phyloP scores from a whole-genome alignment of 2,888 invertebrate genomes.

The Cosmia trapezina region DNA sequence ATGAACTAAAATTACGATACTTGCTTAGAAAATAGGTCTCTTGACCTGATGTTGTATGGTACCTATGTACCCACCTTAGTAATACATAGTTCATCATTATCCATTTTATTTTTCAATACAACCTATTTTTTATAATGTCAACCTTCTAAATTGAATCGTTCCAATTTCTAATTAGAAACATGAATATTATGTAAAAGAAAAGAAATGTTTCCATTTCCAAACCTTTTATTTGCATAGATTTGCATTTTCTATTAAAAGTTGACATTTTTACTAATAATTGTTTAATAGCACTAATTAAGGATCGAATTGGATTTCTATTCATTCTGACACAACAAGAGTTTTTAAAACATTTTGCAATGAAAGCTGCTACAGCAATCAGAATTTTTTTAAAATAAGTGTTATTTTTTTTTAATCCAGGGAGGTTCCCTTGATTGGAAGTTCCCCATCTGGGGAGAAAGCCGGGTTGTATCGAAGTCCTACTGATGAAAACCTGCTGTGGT shows the following conservation, averaged over 20 bases:
- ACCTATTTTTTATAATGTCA: not conserved
- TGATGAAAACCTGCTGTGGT: too few species aligned
- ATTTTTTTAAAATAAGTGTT: not conserved
- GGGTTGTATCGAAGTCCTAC: too few species aligned
- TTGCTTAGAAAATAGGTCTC: not conserved
- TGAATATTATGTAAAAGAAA: not conserved
- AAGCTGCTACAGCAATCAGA: not conserved
- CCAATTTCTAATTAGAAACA: conserved; percentile 12
- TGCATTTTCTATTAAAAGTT: conserved; percentile 8
- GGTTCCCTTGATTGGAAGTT: too few species aligned
- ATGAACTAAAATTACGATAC: conserved; percentile 29
- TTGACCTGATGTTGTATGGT: not conserved
- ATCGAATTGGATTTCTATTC: not conserved
- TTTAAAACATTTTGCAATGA: not conserved
- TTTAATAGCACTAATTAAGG: conserved; percentile 2
- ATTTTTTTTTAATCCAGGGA: too few species aligned
- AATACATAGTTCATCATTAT: too few species aligned
- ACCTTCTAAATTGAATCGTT: not conserved
- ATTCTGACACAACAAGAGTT: not conserved
- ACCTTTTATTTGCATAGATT: conserved; percentile 19
- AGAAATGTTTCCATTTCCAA: conserved; percentile 18
- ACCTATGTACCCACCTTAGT: not conserved
- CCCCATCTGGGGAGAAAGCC: too few species aligned
- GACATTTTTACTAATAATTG: conserved; percentile 1
- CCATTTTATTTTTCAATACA: too few species aligned